These are phyloP conservation scores for Tupiocoris notatus DNA, from an alignment of 2,888 invertebrate genomes.

Conservation along the genomic window DNA sequence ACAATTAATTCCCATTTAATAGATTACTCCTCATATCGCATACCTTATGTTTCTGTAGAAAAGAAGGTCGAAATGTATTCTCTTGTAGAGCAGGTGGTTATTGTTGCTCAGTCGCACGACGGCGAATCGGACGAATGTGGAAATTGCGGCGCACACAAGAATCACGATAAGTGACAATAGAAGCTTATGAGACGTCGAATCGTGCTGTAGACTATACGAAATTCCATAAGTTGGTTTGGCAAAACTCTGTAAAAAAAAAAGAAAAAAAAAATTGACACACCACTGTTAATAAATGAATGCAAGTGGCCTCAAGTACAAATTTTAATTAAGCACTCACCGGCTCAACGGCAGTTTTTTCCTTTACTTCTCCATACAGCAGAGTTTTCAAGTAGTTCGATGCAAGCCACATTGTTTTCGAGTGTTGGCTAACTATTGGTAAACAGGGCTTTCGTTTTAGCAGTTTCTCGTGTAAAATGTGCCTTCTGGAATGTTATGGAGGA, in stretches of 20 bases:
- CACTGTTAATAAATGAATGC: too few relatives aligned
- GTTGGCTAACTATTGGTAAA: too few relatives aligned
- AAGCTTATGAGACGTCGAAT: not conserved
- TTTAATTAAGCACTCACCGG: too few relatives aligned
- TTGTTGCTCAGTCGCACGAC: not conserved
- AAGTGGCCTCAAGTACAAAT: too few relatives aligned
- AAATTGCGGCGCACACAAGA: not conserved
- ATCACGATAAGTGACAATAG: not conserved
- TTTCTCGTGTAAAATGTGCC: too few relatives aligned
- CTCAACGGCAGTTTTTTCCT: not conserved
- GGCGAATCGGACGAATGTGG: not conserved
- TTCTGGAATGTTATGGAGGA: too few relatives aligned
- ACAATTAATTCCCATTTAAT: not conserved
- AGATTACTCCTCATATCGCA: not conserved
- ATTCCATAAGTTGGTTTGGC: too few relatives aligned
- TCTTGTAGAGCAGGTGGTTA: constrained; percentile 2
- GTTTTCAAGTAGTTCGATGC: not conserved
- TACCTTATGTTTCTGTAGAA: constrained; percentile 28
- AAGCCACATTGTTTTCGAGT: not conserved
- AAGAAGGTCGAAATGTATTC: constrained; percentile 26
- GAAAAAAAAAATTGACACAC: too few relatives aligned
- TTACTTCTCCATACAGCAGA: not conserved
- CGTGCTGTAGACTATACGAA: too few relatives aligned
- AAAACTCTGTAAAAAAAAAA: too few relatives aligned
- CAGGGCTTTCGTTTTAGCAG: too few relatives aligned